Evolutionary conservation across 2,113 vertebrate genomes (phyloP).

Genomic region (Platysternon megacephalum): DNA sequence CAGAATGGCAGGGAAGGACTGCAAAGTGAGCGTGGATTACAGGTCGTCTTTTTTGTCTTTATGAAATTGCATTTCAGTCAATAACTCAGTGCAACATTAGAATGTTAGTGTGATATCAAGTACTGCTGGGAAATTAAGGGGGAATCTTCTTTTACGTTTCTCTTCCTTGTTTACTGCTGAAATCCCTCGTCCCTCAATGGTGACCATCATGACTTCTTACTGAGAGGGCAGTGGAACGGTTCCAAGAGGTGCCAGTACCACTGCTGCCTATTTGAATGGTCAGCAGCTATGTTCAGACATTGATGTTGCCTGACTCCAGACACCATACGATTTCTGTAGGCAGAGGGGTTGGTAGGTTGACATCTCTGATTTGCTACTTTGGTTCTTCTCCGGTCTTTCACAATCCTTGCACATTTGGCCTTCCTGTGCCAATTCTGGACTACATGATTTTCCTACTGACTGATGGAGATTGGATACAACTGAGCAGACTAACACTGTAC

Average conservation of each 20-base stretch:
- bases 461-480: not conserved
- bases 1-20: not conserved
- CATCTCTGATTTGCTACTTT: not conserved
- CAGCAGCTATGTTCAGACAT: not conserved
- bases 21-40: not conserved
- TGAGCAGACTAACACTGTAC: not conserved
- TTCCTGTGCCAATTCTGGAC: not conserved
- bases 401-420: not conserved
- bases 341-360: not conserved
- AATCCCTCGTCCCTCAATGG: not conserved
- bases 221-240: constrained; percentile 12
- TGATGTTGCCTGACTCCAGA: not conserved
- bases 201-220: not conserved
- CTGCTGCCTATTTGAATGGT: not conserved
- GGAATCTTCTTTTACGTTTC: not conserved
- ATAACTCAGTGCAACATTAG: constrained; percentile 24
- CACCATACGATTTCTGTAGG: not conserved
- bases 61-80: not conserved
- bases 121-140: constrained; percentile 18
- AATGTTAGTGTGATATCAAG: constrained; percentile 21
- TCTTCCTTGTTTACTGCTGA: not conserved
- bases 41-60: not conserved
- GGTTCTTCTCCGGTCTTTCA: not conserved
- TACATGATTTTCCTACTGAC: not conserved
- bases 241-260: not conserved